Evolutionary conservation across 2,113 vertebrate genomes (phyloP), one percentile per base, ranked within the genome.

Genomic region (Lepisosteus oculatus): DNA sequence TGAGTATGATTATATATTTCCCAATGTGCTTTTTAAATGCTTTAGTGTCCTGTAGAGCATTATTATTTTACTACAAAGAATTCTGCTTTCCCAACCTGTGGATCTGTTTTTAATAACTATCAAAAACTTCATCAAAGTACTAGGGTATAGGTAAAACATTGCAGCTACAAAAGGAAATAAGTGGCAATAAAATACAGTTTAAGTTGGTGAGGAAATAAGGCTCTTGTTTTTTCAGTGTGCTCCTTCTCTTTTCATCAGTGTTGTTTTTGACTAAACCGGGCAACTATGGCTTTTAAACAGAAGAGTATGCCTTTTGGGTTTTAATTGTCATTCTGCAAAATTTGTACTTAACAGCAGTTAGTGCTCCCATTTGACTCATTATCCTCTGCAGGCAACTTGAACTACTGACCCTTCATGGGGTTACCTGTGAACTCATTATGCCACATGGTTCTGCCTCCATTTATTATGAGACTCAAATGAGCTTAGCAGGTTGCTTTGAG

Each of bases 281-380:
- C 17, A 14, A 6, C 15, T 7, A 14, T 7, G 8, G 7, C 13
- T 45, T 66, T 68, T 56, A 56, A 69, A 57, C 55, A 14, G 3
- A 5, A 1, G n/a, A 45, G 0, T 42, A 69, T 43, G 13, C 8
- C 61, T 65, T 75, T 55, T 29, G 55, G 61, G 71, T 70, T 66
- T 59, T 66, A 66, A 63, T 55, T 62, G 11, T 74, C 7, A 55
- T n/a, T 3, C 44, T 67, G 45, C 6, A 12, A 55, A 57, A 65
- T 44, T 55, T 12, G 66, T 8, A 11, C 13, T 55, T 41, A 45
- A 13, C 44, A 29, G 61, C 68, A 56, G 9, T 43, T 59, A 12
- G 43, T 3, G 29, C 42, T 8, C 41, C 41, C 14, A 29, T 43
- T 11, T 75, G 45, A 74, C 71, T 72, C 62, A 80, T 78, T 76